Base-by-base conservation (phyloP, 2,888 invertebrate genomes). In the Hydriomena furcata region DNA sequence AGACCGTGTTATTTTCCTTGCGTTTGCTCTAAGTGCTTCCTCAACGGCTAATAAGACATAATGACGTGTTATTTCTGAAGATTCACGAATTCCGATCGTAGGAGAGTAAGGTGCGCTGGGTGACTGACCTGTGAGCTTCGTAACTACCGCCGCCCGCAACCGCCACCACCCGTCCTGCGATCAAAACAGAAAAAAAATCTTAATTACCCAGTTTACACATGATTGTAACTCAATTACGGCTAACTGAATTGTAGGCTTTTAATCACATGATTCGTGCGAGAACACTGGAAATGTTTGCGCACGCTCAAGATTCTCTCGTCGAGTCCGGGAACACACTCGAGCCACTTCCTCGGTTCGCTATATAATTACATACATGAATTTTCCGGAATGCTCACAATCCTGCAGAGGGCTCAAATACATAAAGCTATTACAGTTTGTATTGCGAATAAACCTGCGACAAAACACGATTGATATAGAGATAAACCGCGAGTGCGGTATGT, bases 61-160 rank as follows among this genome's bases (percentile, higher is more conserved):
- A 88, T 87, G 82, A 84, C 75, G 79, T 82, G 81, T 83, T 86
- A 84, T 84, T 87, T 87, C 76, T 82, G 80, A 82, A 82, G 84
- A 85, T 87, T 84, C 84, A 84, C 83, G 79, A 87, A 89, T 84
- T 84, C 80, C 83, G 68, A 86, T 82, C 76, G 72, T 68, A 69
- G 76, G 61, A 68, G 69, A 78, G 79, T 81, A 79, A 78, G 74
- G 76, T 79, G 76, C 75, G 57, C 60, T 62, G 65, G 84, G 81
- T 87, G 71, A 90, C 87, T 89, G 78, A 90, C 90, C 89, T 88
- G 74, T 68, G 63, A 68, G 71, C 68, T 78, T 61, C 52, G 59
- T 53, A 54, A 55, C 73, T 71, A 69, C 75, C 73, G 80, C 74
- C 79, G 76, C 78, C 71, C 68, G 76, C 74, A 66, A 68, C 73